phyloP scores from a whole-genome alignment of 2,797 vertebrate species.

The Danio kyathit region DNA sequence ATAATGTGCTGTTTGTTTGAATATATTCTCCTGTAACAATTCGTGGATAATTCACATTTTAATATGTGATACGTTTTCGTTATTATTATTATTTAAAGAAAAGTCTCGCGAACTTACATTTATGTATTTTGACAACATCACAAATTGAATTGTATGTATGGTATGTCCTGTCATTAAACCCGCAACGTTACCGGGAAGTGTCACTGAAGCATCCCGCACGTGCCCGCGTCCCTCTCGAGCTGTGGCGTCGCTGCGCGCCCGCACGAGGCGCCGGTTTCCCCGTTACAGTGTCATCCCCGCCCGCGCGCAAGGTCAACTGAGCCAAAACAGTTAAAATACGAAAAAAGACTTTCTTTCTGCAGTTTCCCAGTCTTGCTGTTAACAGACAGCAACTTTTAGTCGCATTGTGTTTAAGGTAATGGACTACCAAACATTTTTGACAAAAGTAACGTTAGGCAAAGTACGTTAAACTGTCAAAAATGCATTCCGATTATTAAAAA shows the following conservation, averaged over 20 bases:
- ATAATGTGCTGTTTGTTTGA: not conserved
- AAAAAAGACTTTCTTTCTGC: not conserved
- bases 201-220: not conserved
- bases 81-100: not conserved
- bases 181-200: not conserved
- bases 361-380: not conserved
- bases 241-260: slow-evolving; percentile 52
- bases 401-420: not conserved
- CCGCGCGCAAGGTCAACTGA: slow-evolving; percentile 67
- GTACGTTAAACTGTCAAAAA: slow-evolving; percentile 11
- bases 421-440: not conserved
- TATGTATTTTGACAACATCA: not conserved
- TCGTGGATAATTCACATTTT: not conserved
- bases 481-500: not conserved
- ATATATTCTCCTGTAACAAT: not conserved
- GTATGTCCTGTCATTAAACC: not conserved
- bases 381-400: not conserved
- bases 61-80: not conserved
- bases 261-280: slow-evolving; percentile 51
- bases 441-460: not conserved
- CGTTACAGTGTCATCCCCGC: slow-evolving; percentile 49
- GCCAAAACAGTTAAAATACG: not conserved
- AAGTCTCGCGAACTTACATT: not conserved
- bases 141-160: not conserved
- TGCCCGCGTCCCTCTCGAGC: slow-evolving; percentile 37